Evolutionary conservation across 2,113 vertebrate genomes (phyloP).

Genomic region (Hemicordylus capensis): DNA sequence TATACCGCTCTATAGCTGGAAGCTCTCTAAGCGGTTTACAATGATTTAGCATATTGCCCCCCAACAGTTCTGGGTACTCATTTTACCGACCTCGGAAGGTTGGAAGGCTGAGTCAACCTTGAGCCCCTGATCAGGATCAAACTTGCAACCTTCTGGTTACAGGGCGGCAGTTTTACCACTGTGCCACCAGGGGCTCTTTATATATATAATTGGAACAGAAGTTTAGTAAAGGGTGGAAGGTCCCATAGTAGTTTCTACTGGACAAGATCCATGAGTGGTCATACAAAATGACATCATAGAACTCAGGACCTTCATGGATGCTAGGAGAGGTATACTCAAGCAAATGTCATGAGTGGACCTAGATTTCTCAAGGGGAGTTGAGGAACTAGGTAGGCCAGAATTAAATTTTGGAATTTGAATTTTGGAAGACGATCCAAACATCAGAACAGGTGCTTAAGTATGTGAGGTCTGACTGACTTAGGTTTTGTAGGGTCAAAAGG

Average conservation of each 20-base stretch:
- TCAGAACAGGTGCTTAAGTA: slow-evolving; percentile 15
- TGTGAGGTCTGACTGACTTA: slow-evolving; percentile 39
- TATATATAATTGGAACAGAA: neutral
- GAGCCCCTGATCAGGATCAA: too few species aligned
- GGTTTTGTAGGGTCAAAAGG: neutral
- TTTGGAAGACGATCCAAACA: slow-evolving; percentile 5
- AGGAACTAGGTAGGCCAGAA: slow-evolving; percentile 39
- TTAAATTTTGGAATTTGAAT: slow-evolving; percentile 45
- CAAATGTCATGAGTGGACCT: slow-evolving; percentile 29
- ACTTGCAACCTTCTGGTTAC: too few species aligned
- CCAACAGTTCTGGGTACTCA: too few species aligned
- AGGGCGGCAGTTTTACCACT: too few species aligned
- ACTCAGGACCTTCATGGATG: slow-evolving; percentile 30
- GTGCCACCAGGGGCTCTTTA: too few species aligned
- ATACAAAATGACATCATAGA: neutral
- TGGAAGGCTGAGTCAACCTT: too few species aligned
- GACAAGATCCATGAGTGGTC: slow-evolving; percentile 10
- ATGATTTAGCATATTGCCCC: too few species aligned
- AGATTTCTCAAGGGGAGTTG: slow-evolving; percentile 46
- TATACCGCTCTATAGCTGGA: too few species aligned
- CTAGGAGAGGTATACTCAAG: slow-evolving; percentile 25
- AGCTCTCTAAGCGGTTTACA: too few species aligned
- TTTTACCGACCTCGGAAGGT: too few species aligned
- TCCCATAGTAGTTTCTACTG: slow-evolving; percentile 25
- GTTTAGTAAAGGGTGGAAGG: neutral